Evolutionary conservation across 2,797 vertebrate genomes (phyloP), one percentile per base, ranked within the genome.

Genomic region (Darevskia mixta): DNA sequence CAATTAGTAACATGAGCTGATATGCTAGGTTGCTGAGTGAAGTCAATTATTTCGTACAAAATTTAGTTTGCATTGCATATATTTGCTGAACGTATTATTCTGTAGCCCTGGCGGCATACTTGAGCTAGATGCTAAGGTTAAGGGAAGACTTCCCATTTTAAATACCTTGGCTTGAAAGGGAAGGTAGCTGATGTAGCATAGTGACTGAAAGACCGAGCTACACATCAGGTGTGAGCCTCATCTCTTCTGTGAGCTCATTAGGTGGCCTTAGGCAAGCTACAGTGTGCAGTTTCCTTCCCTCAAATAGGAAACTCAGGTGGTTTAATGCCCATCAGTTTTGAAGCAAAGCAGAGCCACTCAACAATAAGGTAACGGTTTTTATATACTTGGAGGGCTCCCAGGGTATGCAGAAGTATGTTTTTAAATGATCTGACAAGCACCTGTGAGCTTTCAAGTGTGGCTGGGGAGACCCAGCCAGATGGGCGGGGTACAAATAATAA

Each of bases 21-120:
- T 89, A 55, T 67, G 29, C 79, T 72, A 86, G 78, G 80, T 8
- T 80, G 89, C 13, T 78, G 73, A 88, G 41, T 80, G 27, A 89
- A 88, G 71, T 85, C 8, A 64, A 2, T 76, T 82, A 66, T 83
- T 66, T 43, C 41, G 73, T 23, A 80, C 27, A 86, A 79, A 89
- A 86, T 81, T 11, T 77, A n/a, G 5, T 38, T 58, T 41, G 45
- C 23, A 29, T 77, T 82, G 75, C 81, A 2, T 38, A 9, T 72
- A 41, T 77, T 85, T 72, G 83, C 49, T 80, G 41, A 38, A 76
- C 5, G 20, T 66, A 76, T 67, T 23, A 87, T 25, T 3, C 20
- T 90, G 43, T 72, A 20, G 20, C 83, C 35, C n/a, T 89, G 17
- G 86, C 49, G 61, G 35, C 83, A 69, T 32, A 45, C 18, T 49